These are phyloP conservation scores for Trisateles emortualis DNA, from an alignment of 2,888 invertebrate genomes.

Conservation along the genomic window DNA sequence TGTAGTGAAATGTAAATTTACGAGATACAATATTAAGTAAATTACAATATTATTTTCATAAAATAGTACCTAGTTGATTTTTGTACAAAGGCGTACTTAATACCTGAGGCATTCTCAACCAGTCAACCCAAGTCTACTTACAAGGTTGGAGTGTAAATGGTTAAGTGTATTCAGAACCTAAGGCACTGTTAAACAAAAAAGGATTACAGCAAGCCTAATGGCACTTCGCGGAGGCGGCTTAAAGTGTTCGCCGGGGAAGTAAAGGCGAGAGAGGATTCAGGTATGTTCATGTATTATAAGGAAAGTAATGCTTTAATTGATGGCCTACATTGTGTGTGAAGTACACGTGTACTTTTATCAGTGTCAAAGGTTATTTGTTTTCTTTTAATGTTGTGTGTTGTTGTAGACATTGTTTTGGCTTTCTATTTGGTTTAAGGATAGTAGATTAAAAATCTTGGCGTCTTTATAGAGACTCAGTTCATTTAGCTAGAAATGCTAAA, in stretches of 20 bases:
- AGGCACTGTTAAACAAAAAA: slow-evolving; percentile 43
- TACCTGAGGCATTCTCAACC: too few relatives aligned
- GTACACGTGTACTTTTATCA: slow-evolving; percentile 11
- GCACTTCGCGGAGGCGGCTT: slow-evolving; percentile 39
- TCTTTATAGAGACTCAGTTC: too few relatives aligned
- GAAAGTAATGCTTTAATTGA: slow-evolving; percentile 42
- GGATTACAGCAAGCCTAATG: slow-evolving; percentile 48
- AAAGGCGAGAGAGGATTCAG: background rate
- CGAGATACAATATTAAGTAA: too few relatives aligned
- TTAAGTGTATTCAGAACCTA: slow-evolving; percentile 12
- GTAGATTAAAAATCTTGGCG: too few relatives aligned
- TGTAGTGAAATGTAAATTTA: too few relatives aligned
- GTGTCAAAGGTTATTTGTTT: slow-evolving; percentile 11
- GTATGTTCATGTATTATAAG: slow-evolving; percentile 25
- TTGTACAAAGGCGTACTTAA: background rate
- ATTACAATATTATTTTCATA: too few relatives aligned
- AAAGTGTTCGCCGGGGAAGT: slow-evolving; percentile 21
- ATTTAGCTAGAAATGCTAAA: too few relatives aligned
- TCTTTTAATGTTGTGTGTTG: slow-evolving; percentile 20
- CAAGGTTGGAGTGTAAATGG: background rate
- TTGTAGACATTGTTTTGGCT: slow-evolving; percentile 15
- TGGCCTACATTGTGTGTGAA: slow-evolving; percentile 33
- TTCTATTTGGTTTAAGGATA: background rate
- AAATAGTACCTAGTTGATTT: too few relatives aligned
- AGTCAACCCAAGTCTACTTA: background rate